Evolutionary conservation across 2,113 vertebrate genomes (phyloP).

Genomic region (Dinomys branickii): DNA sequence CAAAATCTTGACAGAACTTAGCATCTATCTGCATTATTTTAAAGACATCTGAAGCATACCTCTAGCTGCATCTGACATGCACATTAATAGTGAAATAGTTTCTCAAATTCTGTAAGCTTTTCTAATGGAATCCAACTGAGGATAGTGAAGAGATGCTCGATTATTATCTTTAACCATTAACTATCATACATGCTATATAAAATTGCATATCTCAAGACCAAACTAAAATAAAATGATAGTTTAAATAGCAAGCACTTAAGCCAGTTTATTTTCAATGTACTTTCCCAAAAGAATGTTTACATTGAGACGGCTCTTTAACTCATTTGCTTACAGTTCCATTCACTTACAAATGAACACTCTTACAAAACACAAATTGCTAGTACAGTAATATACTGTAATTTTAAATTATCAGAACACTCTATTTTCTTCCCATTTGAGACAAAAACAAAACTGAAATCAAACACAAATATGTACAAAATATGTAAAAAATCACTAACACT

Average conservation of each 20-base stretch:
- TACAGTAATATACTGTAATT: slow-evolving; percentile 82
- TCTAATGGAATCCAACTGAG: background rate
- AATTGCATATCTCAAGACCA: slow-evolving; percentile 29
- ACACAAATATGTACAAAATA: background rate
- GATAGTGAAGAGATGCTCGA: background rate
- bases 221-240: slow-evolving; percentile 73
- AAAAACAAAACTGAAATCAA: slow-evolving; percentile 30
- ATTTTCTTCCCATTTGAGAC: slow-evolving; percentile 43
- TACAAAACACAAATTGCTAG: slow-evolving; percentile 83
- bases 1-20: slow-evolving; percentile 28
- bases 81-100: background rate
- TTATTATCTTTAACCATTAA: background rate
- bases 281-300: slow-evolving; percentile 80
- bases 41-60: background rate
- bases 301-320: slow-evolving; percentile 81
- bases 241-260: slow-evolving; percentile 62
- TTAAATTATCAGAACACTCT: slow-evolving; percentile 82
- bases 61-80: background rate
- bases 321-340: slow-evolving; percentile 77
- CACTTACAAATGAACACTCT: slow-evolving; percentile 83
- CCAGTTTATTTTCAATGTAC: slow-evolving; percentile 81
- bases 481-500: background rate
- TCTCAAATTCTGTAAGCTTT: slow-evolving; percentile 19
- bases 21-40: background rate
- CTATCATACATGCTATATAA: background rate